phyloP scores from a whole-genome alignment of 1,140 invertebrate species.

The Megalopta genalis region DNA sequence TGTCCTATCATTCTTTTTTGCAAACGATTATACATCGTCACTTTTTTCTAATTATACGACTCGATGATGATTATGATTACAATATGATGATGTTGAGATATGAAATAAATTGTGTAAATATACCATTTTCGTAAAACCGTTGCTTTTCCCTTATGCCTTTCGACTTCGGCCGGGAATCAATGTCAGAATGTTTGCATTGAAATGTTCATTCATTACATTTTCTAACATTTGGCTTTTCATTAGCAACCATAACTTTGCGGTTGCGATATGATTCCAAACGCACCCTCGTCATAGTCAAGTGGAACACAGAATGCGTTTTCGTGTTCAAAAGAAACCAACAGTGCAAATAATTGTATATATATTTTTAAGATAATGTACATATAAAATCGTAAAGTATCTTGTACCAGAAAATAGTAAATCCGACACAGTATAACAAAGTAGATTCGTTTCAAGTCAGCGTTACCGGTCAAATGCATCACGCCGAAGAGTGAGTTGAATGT shows the following conservation, averaged over 20 bases:
- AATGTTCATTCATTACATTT: too few species aligned
- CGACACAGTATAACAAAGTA: not conserved
- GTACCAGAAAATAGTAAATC: not conserved
- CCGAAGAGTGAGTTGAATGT: not conserved
- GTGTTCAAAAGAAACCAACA: not conserved
- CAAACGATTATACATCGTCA: slow-evolving; percentile 26
- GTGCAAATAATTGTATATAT: not conserved
- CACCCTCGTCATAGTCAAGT: too few species aligned
- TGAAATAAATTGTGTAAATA: slow-evolving; percentile 80
- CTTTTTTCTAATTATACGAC: slow-evolving; percentile 59
- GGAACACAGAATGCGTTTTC: too few species aligned
- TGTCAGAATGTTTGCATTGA: too few species aligned
- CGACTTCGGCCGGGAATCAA: not conserved
- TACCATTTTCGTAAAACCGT: slow-evolving; percentile 57
- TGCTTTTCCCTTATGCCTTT: slow-evolving; percentile 29
- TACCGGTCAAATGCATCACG: not conserved
- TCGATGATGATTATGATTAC: slow-evolving; percentile 74
- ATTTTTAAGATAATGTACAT: not conserved
- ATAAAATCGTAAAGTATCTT: not conserved
- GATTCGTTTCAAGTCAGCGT: not conserved
- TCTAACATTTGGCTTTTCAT: too few species aligned
- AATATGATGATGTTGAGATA: slow-evolving; percentile 76
- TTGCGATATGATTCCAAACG: too few species aligned
- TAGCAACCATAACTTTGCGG: too few species aligned
- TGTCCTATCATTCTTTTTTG: slow-evolving; percentile 3